phyloP scores from a whole-genome alignment of 2,888 invertebrate genomes.

The Entomobrya proxima region DNA sequence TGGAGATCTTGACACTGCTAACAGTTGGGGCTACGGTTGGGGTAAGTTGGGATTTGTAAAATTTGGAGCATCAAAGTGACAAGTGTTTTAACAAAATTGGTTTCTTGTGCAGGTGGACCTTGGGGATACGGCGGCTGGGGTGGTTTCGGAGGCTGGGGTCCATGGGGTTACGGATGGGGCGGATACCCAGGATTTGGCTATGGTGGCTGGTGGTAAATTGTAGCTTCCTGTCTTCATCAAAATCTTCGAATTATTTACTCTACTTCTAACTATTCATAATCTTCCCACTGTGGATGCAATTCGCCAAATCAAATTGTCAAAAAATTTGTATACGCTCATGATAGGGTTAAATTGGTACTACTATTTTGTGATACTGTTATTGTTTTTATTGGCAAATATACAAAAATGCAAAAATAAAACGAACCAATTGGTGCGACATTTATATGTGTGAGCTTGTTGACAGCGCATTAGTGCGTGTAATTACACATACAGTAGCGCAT shows the following conservation, averaged over 20 bases:
- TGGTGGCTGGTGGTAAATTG: conserved; percentile 39
- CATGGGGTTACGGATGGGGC: conserved; percentile 8
- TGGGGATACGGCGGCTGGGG: conserved; percentile 22
- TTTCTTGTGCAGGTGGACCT: no score
- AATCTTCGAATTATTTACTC: neutral
- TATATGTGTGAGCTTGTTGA: neutral
- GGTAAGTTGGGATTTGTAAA: no score
- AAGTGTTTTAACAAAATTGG: no score
- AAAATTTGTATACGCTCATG: neutral
- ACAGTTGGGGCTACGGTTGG: neutral
- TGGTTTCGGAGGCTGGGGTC: conserved; percentile 23
- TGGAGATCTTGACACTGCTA: conserved; percentile 33
- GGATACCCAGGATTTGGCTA: conserved; percentile 15
- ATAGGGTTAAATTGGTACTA: neutral
- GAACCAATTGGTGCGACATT: neutral
- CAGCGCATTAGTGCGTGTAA: neutral
- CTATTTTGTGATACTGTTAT: neutral
- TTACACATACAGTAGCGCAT: neutral
- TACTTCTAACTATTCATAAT: neutral
- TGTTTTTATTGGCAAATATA: neutral
- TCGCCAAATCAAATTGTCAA: neutral
- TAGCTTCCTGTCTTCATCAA: neutral
- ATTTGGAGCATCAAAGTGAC: no score
- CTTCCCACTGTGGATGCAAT: neutral
- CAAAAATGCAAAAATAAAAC: neutral